Conservation (phyloP, 1,140 invertebrate genomes). For the Cylas formicarius region DNA sequence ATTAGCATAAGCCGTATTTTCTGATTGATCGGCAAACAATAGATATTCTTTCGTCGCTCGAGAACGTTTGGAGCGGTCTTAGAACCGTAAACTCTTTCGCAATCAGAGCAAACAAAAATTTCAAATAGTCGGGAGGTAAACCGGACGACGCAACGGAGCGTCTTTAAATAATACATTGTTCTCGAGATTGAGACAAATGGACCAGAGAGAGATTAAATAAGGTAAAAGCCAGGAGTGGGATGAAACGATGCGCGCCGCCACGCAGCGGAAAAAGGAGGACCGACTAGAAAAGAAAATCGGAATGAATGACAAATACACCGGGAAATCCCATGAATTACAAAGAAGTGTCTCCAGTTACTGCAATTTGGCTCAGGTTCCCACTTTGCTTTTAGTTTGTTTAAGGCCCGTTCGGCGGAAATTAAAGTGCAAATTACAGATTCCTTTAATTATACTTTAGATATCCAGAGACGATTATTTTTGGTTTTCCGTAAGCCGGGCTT, state of each 20-base stretch:
- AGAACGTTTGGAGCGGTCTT: constrained; percentile 8
- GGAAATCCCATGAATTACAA: constrained; percentile 42
- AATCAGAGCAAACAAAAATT: constrained; percentile 31
- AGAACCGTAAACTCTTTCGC: constrained; percentile 25
- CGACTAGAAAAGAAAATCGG: constrained; percentile 23
- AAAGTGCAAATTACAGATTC: constrained; percentile 37
- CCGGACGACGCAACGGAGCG: constrained; percentile 19
- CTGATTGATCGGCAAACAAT: too few relatives aligned
- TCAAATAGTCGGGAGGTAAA: constrained; percentile 28
- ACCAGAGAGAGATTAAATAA: constrained; percentile 38
- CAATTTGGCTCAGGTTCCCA: constrained; percentile 35
- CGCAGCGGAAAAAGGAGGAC: constrained; percentile 17
- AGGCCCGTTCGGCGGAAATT: constrained; percentile 33
- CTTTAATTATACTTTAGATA: constrained; percentile 20
- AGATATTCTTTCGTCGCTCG: constrained; percentile 7
- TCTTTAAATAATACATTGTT: constrained; percentile 41
- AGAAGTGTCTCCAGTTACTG: constrained; percentile 39
- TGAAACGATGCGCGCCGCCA: constrained; percentile 9
- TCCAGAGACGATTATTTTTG: not conserved
- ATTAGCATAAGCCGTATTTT: too few relatives aligned
- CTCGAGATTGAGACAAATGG: constrained; percentile 40
- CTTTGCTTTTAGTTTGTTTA: constrained; percentile 30
- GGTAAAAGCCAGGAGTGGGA: constrained; percentile 24
- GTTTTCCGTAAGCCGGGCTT: too few relatives aligned
- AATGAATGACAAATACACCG: constrained; percentile 41